A percentile compares a stretch with the other conserved stretches of the same genome.
phyloP scores from a whole-genome alignment of 2,888 invertebrate species.

The Eupelmus urozonus region DNA sequence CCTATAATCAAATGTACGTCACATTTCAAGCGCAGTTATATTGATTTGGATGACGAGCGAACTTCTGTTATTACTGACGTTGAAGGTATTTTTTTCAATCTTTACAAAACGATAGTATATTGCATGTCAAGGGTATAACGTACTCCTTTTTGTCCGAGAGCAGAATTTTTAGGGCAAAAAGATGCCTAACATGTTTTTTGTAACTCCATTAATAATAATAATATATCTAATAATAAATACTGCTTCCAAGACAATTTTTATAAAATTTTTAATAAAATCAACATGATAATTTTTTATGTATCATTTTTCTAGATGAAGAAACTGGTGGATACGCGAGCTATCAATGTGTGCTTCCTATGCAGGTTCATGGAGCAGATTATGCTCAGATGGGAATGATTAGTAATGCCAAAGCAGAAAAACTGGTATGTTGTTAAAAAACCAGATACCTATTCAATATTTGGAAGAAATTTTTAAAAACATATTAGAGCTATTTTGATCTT shows the following conservation, averaged over 20 bases:
- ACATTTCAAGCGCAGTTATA: conserved; percentile 83
- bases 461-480: too few relatives aligned
- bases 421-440: conserved; percentile 71
- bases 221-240: too few relatives aligned
- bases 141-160: too few relatives aligned
- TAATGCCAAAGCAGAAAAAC: conserved; percentile 78
- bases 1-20: conserved; percentile 81
- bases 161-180: too few relatives aligned
- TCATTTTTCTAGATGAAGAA: conserved; percentile 81
- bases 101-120: too few relatives aligned
- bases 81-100: conserved; percentile 80
- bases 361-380: conserved; percentile 85
- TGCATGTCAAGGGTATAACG: too few relatives aligned
- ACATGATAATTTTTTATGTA: conserved; percentile 8
- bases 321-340: conserved; percentile 85
- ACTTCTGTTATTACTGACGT: conserved; percentile 86
- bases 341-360: conserved; percentile 82
- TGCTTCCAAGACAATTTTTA: not conserved
- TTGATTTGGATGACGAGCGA: conserved; percentile 85
- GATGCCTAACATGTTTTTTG: too few relatives aligned
- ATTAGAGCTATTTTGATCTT: too few relatives aligned
- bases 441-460: not conserved
- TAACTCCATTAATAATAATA: too few relatives aligned
- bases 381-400: conserved; percentile 83
- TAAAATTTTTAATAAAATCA: not conserved